A percentile compares a stretch with the other conserved stretches of the same genome.
phyloP scores from a whole-genome alignment of 35 echinoderm and acorn worm species.

The Ophiothrix spiculata region DNA sequence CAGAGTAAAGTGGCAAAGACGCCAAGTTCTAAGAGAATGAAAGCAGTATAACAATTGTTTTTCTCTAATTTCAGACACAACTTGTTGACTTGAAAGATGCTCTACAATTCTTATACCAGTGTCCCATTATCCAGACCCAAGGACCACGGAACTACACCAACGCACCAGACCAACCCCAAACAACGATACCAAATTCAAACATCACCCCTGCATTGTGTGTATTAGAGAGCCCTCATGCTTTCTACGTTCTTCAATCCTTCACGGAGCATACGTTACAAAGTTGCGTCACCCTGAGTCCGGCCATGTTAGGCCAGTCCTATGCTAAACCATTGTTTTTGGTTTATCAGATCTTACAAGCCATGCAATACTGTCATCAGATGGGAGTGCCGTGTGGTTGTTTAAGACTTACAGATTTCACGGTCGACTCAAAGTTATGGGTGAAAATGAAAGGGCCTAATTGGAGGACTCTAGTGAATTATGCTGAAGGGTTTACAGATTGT shows the following conservation, averaged over 20 bases:
- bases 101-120: conserved; percentile 42
- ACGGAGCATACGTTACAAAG: conserved; percentile 69
- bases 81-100: conserved; percentile 36
- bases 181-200: conserved; percentile 45
- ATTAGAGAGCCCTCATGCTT: conserved; percentile 16
- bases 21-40: too few relatives aligned
- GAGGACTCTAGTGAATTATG: conserved; percentile 34
- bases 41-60: too few relatives aligned
- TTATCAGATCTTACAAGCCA: conserved; percentile 77
- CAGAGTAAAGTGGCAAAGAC: too few relatives aligned
- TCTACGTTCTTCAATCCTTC: conserved; percentile 55
- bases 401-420: conserved; percentile 57
- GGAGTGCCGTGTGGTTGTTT: conserved; percentile 71
- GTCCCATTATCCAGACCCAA: conserved; percentile 50
- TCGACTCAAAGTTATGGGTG: conserved; percentile 80
- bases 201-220: conserved; percentile 58
- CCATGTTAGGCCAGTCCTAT: conserved; percentile 71
- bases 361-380: conserved; percentile 52
- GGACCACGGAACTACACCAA: conserved; percentile 1
- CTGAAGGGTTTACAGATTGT: too few relatives aligned
- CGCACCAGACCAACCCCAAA: not conserved
- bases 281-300: conserved; percentile 82
- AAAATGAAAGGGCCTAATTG: conserved; percentile 72
- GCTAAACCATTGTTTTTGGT: conserved; percentile 86
- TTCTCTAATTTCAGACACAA: conserved; percentile 34